Evolutionary conservation across 2,797 vertebrate genomes (phyloP), one percentile per base, ranked within the genome.

Genomic region (Eleutherodactylus coqui): DNA sequence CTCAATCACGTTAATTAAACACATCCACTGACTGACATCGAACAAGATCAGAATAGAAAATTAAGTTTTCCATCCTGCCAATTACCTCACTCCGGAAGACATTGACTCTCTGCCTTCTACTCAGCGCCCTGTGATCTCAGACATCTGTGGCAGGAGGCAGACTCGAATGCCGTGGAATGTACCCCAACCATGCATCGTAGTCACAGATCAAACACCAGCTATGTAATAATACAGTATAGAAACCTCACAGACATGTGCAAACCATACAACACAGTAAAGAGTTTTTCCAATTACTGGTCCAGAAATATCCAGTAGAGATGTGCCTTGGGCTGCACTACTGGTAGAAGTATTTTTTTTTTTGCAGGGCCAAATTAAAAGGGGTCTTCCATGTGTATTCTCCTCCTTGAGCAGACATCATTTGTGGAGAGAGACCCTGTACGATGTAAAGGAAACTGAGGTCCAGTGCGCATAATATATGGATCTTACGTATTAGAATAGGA

Each of bases 1-100:
- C 70, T 86, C 67, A 36, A 81, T 80, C 64, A 53, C 5, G 75
- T 34, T 85, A 80, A 85, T 85, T 38, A 85, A 70, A 85, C 67
- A 36, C 41, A 36, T 43, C 76, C 55, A 43, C 62, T n/a, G 62
- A 70, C 21, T 62, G 70, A 81, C 41, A 32, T 24, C 10, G 32
- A 81, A 64, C 38, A 80, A 51, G 67, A 16, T 5, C 16, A 84
- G 45, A 58, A 16, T 9, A n/a, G 49, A 62, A 47, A 51, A 55
- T 60, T 38, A 45, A 2, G 47, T n/a, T 72, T 47, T 55, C 38
- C 41, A 78, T 34, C 21, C 27, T 5, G 34, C 11, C 36, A 14
- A 32, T 75, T 43, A 67, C 79, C 62, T 73, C 84, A 85, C 75
- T 53, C 8, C 1, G n/a, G 83, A 77, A 67, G 43, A 64, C 64